phyloP scores from a whole-genome alignment of 2,113 vertebrate genomes.

The Gadus macrocephalus region DNA sequence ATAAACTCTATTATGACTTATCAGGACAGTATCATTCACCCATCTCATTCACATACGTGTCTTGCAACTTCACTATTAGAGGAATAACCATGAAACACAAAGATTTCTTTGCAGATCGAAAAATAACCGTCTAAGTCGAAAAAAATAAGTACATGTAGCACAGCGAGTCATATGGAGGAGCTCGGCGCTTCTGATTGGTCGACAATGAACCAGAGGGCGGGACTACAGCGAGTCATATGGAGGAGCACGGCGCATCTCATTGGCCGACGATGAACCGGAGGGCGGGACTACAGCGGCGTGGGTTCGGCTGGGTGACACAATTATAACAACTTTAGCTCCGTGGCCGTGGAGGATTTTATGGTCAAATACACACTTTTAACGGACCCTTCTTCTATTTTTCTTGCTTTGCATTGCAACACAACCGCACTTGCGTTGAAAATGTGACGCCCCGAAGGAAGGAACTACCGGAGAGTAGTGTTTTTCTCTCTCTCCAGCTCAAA shows the following conservation, averaged over 20 bases:
- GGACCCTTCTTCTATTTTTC: slow-evolving; percentile 36
- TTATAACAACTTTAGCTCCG: slow-evolving; percentile 97
- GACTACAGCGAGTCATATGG: slow-evolving; percentile 60
- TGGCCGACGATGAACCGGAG: slow-evolving; percentile 70
- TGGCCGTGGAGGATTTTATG: slow-evolving; percentile 77
- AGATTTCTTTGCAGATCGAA: slow-evolving; percentile 15
- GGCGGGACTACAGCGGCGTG: slow-evolving; percentile 83
- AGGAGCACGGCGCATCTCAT: slow-evolving; percentile 27
- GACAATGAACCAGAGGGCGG: slow-evolving; percentile 65
- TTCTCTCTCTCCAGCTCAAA: no score
- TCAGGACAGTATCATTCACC: no score
- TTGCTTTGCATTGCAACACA: slow-evolving; percentile 33
- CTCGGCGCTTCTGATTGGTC: slow-evolving; percentile 67
- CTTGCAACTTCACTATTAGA: no score
- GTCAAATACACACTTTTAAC: slow-evolving; percentile 65
- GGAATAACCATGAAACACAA: neutral
- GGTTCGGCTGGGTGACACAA: slow-evolving; percentile 92
- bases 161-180: slow-evolving; percentile 74
- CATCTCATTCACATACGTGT: neutral
- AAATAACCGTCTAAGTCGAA: slow-evolving; percentile 42
- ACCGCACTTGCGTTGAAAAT: slow-evolving; percentile 58
- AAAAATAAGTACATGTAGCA: slow-evolving; percentile 53
- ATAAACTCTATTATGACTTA: no score
- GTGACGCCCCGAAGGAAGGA: slow-evolving; percentile 61
- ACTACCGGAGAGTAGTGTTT: slow-evolving; percentile 21